phyloP scores from a whole-genome alignment of 2,113 vertebrate species.

The Datnioides undecimradiatus region DNA sequence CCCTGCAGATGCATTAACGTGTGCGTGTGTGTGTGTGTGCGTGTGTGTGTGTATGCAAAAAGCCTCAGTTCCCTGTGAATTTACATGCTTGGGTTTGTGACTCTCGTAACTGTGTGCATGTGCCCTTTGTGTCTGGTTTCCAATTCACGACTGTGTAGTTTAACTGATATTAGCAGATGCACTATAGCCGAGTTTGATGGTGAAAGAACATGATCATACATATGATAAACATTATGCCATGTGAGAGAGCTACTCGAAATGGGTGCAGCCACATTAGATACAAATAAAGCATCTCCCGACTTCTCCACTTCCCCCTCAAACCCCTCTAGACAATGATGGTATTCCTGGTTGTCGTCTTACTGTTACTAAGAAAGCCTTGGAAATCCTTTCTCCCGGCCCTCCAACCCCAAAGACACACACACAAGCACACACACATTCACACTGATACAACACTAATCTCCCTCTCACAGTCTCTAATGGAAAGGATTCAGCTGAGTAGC shows the following conservation, averaged over 20 bases:
- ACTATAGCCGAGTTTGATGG: slow-evolving; percentile 11
- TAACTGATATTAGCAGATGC: slow-evolving; percentile 11
- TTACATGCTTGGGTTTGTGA: slow-evolving; percentile 21
- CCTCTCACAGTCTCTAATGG: slow-evolving; percentile 79
- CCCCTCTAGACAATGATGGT: slow-evolving; percentile 66
- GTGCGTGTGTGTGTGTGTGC: background rate
- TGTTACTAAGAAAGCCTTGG: slow-evolving; percentile 66
- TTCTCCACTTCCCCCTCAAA: slow-evolving; percentile 45
- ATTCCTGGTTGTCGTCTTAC: slow-evolving; percentile 74
- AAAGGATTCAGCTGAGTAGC: slow-evolving; percentile 80
- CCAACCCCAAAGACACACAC: slow-evolving; percentile 58
- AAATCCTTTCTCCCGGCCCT: slow-evolving; percentile 72
- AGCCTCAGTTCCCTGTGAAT: slow-evolving; percentile 21
- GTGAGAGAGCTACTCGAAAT: slow-evolving; percentile 16
- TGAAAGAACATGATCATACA: background rate
- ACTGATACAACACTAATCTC: slow-evolving; percentile 79
- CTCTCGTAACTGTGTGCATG: background rate
- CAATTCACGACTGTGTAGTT: background rate
- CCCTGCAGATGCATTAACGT: slow-evolving; percentile 37
- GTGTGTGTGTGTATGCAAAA: background rate
- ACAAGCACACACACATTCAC: slow-evolving; percentile 37
- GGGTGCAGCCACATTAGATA: slow-evolving; percentile 24
- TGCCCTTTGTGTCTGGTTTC: background rate
- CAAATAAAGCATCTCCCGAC: slow-evolving; percentile 26
- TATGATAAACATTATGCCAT: slow-evolving; percentile 4